Percentiles rank a stretch among this genome's conserved stretches.
Conservation (phyloP, 2,888 invertebrate genomes). For the Gymnosoma rotundatum region DNA sequence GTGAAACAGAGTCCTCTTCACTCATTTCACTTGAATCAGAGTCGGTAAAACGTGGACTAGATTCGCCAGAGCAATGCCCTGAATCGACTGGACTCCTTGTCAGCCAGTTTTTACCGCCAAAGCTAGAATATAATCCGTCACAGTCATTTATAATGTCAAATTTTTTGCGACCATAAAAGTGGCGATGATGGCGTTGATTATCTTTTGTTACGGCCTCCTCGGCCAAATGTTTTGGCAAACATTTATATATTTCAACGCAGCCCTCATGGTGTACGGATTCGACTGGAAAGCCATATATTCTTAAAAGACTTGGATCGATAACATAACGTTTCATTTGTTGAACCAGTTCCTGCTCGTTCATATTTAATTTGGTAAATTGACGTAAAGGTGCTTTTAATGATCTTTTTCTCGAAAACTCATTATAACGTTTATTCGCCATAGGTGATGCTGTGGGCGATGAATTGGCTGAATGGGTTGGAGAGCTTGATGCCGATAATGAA, state of each 20-base stretch:
- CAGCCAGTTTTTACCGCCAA: conserved; percentile 41
- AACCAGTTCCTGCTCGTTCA: conserved; percentile 84
- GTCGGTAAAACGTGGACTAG: conserved; percentile 83
- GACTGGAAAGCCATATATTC: conserved; percentile 88
- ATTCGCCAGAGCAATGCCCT: conserved; percentile 83
- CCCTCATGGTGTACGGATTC: conserved; percentile 85
- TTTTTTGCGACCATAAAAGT: conserved; percentile 58
- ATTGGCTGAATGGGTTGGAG: conserved; percentile 73
- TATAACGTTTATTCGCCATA: conserved; percentile 71
- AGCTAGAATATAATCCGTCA: conserved; percentile 74
- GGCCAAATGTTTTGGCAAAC: conserved; percentile 82
- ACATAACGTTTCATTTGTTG: conserved; percentile 85
- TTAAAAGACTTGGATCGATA: conserved; percentile 85
- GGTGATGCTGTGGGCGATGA: conserved; percentile 77
- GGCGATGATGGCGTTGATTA: conserved; percentile 69
- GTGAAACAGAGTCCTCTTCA: conserved; percentile 74
- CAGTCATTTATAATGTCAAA: conserved; percentile 76
- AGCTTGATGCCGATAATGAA: conserved; percentile 75
- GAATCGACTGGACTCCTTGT: conserved; percentile 80
- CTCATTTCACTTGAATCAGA: conserved; percentile 79
- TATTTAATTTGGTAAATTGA: conserved; percentile 81
- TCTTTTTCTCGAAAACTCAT: conserved; percentile 66
- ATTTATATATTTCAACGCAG: conserved; percentile 86
- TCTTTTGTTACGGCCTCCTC: conserved; percentile 60
- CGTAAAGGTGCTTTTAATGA: conserved; percentile 78